Conservation (phyloP, 2,797 vertebrate species). For the Dipus sagitta region DNA sequence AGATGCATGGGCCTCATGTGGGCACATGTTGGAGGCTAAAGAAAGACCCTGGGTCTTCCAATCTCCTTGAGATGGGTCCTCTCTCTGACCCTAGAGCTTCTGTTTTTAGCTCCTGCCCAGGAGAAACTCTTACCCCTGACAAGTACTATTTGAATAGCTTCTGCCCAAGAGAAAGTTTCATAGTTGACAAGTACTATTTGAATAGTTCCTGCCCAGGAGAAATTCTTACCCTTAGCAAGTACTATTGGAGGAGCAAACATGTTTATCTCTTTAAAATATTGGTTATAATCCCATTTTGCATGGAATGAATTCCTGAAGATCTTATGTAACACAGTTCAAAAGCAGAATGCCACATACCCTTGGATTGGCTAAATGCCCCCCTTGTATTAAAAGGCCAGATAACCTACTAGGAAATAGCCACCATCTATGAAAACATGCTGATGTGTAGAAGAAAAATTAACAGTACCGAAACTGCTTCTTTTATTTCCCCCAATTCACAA, state of each 20-base stretch:
- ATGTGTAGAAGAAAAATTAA: not conserved
- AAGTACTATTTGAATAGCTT: too few species aligned
- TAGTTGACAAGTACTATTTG: not conserved
- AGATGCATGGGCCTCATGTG: too few species aligned
- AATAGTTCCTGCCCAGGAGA: not conserved
- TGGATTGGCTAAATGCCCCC: not conserved
- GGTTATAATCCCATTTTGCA: not conserved
- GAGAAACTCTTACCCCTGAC: too few species aligned
- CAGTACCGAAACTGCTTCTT: too few species aligned
- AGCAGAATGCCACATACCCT: not conserved
- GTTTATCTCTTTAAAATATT: not conserved
- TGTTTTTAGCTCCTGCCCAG: too few species aligned
- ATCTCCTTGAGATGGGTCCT: too few species aligned
- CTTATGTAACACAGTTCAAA: not conserved
- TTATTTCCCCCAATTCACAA: not conserved
- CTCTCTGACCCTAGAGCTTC: too few species aligned
- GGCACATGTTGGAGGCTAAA: too few species aligned
- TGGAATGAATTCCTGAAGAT: not conserved
- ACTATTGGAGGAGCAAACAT: not conserved
- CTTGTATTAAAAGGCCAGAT: not conserved
- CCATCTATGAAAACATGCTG: not conserved
- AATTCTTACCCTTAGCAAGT: not conserved
- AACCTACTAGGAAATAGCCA: not conserved
- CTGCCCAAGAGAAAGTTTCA: too few species aligned
- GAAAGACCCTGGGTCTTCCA: too few species aligned